Conservation (phyloP, 1,140 invertebrate species). For the Macrostomum lignano region DNA sequence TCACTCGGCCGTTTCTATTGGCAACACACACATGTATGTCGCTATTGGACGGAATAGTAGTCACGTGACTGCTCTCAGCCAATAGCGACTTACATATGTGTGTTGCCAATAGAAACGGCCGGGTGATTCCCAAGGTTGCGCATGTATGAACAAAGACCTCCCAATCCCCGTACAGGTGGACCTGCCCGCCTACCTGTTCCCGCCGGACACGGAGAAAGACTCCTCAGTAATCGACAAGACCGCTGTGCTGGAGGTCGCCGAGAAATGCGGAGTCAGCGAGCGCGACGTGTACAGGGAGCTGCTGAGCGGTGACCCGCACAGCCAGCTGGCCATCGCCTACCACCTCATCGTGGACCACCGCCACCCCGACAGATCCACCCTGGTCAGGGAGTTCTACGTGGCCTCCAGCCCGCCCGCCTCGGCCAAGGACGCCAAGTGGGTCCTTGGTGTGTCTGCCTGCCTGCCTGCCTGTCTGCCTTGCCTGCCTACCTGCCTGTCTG, state of each 20-base stretch:
- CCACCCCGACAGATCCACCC: conserved; percentile 1
- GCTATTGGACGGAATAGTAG: too few species aligned
- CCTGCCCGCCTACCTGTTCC: conserved; percentile 74
- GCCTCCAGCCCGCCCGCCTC: conserved; percentile 52
- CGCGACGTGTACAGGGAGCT: conserved; percentile 70
- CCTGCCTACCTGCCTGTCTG: too few species aligned
- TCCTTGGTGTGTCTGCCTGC: too few species aligned
- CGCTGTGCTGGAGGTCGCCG: conserved; percentile 32
- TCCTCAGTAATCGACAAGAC: conserved; percentile 86
- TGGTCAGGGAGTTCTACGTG: conserved; percentile 76
- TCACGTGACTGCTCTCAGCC: too few species aligned
- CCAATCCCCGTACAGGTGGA: conserved; percentile 41
- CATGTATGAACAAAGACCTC: conserved; percentile 38
- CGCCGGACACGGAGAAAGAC: conserved; percentile 73
- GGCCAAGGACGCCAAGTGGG: conserved; percentile 49
- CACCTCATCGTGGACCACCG: conserved; percentile 89
- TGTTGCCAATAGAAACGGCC: too few species aligned
- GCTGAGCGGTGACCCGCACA: conserved; percentile 59
- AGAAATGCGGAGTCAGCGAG: conserved; percentile 43
- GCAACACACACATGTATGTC: too few species aligned
- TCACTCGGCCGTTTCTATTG: too few species aligned
- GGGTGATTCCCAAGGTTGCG: too few species aligned
- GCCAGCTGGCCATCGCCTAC: conserved; percentile 89
- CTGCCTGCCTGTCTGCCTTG: too few species aligned
- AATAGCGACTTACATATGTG: too few species aligned